These are phyloP conservation scores for Catagonus wagneri DNA, from an alignment of 2,113 vertebrate species.

Conservation along the genomic window DNA sequence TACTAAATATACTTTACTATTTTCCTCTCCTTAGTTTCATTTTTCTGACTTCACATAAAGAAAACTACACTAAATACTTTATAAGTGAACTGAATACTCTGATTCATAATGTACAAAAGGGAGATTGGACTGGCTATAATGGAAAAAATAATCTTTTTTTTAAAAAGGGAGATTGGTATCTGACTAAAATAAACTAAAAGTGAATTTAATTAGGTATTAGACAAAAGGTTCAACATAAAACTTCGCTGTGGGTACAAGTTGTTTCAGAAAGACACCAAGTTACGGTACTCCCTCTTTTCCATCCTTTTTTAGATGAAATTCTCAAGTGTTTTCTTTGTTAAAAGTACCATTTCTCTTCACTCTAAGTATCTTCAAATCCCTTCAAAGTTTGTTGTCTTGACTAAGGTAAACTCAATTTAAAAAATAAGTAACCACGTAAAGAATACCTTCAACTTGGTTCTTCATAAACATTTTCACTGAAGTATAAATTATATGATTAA, in stretches of 20 bases:
- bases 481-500: conserved; percentile 36
- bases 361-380: conserved; percentile 4
- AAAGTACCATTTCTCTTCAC: conserved; percentile 13
- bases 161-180: background rate
- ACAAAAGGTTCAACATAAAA: conserved; percentile 33
- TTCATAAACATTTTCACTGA: conserved; percentile 36
- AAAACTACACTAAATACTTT: background rate
- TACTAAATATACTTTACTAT: background rate
- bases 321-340: conserved; percentile 31
- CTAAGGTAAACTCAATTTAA: background rate
- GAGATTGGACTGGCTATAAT: background rate
- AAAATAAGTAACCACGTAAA: conserved; percentile 48
- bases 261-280: background rate
- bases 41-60: conserved; percentile 21
- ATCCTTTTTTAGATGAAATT: conserved; percentile 34
- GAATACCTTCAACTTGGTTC: conserved; percentile 8
- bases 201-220: background rate
- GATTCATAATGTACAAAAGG: background rate
- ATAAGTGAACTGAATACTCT: background rate
- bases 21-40: conserved; percentile 21
- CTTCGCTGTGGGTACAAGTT: conserved; percentile 6
- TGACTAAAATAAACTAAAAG: background rate
- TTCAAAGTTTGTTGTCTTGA: conserved; percentile 6
- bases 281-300: background rate
- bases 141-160: no score